These are phyloP conservation scores for Leptinotarsa tumamoca DNA, from an alignment of 2,888 invertebrate genomes.

Conservation along the genomic window DNA sequence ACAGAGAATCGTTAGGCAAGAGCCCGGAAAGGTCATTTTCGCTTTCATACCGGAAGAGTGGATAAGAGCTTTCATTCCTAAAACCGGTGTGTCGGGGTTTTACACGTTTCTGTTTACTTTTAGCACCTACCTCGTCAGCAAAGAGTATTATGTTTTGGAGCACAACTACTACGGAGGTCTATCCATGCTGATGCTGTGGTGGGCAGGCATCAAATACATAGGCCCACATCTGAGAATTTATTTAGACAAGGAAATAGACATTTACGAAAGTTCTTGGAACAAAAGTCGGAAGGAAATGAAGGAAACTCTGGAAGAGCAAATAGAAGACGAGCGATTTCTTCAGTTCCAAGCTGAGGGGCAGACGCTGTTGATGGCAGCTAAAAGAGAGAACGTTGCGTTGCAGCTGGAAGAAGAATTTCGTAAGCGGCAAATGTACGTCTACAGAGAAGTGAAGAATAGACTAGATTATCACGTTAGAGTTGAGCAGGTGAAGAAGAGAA, in stretches of 20 bases:
- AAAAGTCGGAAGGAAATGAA: constrained; percentile 61
- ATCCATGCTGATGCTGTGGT: constrained; percentile 75
- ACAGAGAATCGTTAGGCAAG: constrained; percentile 68
- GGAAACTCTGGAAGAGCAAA: constrained; percentile 68
- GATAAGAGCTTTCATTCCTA: constrained; percentile 93
- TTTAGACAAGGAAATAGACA: constrained; percentile 80
- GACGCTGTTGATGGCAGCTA: constrained; percentile 80
- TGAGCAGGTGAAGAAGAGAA: constrained; percentile 80
- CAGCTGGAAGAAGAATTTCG: constrained; percentile 94
- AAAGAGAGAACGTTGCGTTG: constrained; percentile 90
- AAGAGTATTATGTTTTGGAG: constrained; percentile 94
- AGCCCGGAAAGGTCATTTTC: constrained; percentile 82
- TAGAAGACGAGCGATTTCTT: constrained; percentile 74
- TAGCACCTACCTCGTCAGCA: constrained; percentile 86
- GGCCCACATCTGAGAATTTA: constrained; percentile 76
- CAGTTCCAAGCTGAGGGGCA: constrained; percentile 73
- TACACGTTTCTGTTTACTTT: constrained; percentile 81
- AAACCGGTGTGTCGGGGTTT: constrained; percentile 92
- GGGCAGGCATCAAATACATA: constrained; percentile 73
- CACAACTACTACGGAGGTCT: constrained; percentile 89
- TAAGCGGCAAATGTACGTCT: constrained; percentile 71
- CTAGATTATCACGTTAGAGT: constrained; percentile 93
- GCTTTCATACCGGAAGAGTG: constrained; percentile 95
- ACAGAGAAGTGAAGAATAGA: constrained; percentile 80
- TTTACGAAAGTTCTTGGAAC: constrained; percentile 67